Base-by-base conservation (phyloP, 2,113 vertebrate genomes). In the Uria lomvia region DNA sequence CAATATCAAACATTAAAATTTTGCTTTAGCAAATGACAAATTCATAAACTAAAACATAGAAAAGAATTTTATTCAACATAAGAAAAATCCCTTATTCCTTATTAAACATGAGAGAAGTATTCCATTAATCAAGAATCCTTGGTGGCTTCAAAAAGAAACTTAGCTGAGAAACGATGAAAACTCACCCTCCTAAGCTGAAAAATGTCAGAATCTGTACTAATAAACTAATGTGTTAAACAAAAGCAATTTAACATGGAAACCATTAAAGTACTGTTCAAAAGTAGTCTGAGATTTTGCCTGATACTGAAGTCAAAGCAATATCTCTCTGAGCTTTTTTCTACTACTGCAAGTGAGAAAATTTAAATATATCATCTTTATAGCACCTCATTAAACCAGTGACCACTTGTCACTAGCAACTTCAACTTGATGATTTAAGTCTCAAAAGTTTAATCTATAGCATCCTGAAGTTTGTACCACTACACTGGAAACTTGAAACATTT, bases 21-120 rank as follows among this genome's bases (percentile, higher is more conserved):
- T 82, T 88, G 20, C 50, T 87, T 94, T 82, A 86, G 45, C 72
- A 81, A 62, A 30, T 77, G 76, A 79, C 40, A 92, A 95, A 91
- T 94, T 81, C 14, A 38, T 77, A 93, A 90, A 92, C 55, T 34
- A 87, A 66, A 76, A 21, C 24, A 87, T 42, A 58, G 66, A 85
- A 92, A 30, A 80, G 10, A 76, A 60, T 50, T 72, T 52, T 72
- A 50, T 73, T 94, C 29, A 65, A 84, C 65, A 56, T 72, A 26
- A 47, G 12, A 66, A 77, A 93, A 95, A 94, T 42, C 34, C 18
- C 34, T 84, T 38, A 76, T 60, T 65, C 59, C 62, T 92, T 93
- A 86, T 82, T 81, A 96, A 93, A 60, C 26, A 78, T 49, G 22
- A 92, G 89, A 94, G 67, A 94, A 94, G 77, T 42, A 94, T 50